Base-by-base conservation (phyloP, 2,888 invertebrate genomes). In the Cataglyphis rosenhaueri region DNA sequence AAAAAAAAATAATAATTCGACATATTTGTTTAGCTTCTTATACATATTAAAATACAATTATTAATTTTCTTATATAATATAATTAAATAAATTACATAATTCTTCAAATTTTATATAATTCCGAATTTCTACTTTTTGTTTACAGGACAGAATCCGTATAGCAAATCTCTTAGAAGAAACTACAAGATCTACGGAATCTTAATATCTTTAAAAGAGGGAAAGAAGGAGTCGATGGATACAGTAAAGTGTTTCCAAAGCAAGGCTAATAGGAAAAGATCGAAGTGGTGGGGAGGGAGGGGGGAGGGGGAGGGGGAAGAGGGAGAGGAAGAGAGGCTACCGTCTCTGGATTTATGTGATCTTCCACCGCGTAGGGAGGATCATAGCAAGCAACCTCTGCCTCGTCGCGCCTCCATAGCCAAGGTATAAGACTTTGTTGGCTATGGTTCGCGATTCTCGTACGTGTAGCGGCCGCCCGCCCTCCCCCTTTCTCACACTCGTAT, bases 331-430 rank as follows among this genome's bases (percentile, higher is more conserved):
- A 85, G 86, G 83, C 82, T 85, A 87, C 86, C 84, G 86, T 66
- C 84, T 85, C 66, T 85, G 85, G 84, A 90, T 91, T 91, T 90
- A 91, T 90, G 90, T 82, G 91, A 91, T 88, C 85, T 81, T 85
- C 76, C 81, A 65, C 62, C 74, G 74, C 64, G 73, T 65, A 75
- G 87, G 86, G 85, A 84, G 87, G 87, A 86, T 81, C 84, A 75
- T 78, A 79, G 78, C 68, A 21, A 70, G 59, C 66, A 29, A 29
- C 66, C 75, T 64, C 64, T 64, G 52, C 29, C 65, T 41, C 52
- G 70, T 59, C 44, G 70, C 38, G 55, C 70, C 70, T 70, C 21
- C 57, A 57, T 52, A 52, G 29, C 29, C 29, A 32, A 76, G 35
- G 18, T 79, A 70, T 59, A 73, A 78, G 74, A 62, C 75, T 84